Base-by-base conservation (phyloP, 1,140 invertebrate species). In the Diabrotica undecimpunctata region DNA sequence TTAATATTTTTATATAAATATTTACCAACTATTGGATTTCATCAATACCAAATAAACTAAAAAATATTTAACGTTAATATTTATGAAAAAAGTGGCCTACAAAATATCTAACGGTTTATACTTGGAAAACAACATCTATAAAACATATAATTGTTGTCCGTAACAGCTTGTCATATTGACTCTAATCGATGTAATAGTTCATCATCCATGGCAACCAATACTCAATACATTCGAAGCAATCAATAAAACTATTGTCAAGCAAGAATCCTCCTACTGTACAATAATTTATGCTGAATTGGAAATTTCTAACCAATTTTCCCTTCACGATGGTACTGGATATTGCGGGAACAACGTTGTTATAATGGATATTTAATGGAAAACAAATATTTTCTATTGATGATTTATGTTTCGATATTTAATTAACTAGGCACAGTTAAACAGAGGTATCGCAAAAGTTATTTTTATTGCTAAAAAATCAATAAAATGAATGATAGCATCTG, bases 131-230 rank as follows among this genome's bases (percentile, higher is more conserved):
- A 25, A 25, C 25, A 25, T 25, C 25, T 25, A 25, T 25, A 25
- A 25, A 25, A 25, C 25, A 25, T 25, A 25, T 25, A 25, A 25
- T 25, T 25, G 25, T 25, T 25, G 25, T 25, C 25, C 25, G 25
- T 25, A 25, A 25, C 25, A 25, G 25, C 25, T 25, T 25, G 25
- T 25, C 56, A 58, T 58, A 41, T 58, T 41, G 56, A 38, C 12
- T 14, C 3, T 7, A 39, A 50, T 60, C 46, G 14, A 60, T 50
- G 14, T 25, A 51, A 60, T 60, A 60, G 38, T 51, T 14, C 14
- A 10, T 10, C 58, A 25, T 50, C 58, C 58, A 60, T 60, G 58
- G 58, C 58, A 60, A 60, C 58, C 58, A 13, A 60, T 60, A 60
- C 58, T 50, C 58, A 60, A 60, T 60, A 60, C 58, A 60, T 51